A percentile compares a stretch with the other conserved stretches of the same genome.
These are phyloP conservation scores for Drosophila prolongata DNA, from an alignment of 2,888 invertebrate species.

Conservation along the genomic window DNA sequence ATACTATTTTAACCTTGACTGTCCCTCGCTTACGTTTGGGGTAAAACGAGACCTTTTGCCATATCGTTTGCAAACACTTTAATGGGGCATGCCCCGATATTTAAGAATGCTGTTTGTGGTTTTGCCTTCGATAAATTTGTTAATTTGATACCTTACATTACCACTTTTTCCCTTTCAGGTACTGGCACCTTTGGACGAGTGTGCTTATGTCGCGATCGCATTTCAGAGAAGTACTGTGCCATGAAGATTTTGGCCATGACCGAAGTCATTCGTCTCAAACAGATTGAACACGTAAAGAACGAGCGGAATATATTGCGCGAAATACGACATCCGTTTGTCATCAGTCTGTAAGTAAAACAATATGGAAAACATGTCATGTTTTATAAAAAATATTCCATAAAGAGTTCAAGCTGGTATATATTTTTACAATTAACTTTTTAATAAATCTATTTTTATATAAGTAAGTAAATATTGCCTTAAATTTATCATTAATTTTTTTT, in stretches of 20 bases:
- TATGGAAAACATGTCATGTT: neutral
- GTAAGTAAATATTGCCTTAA: too few species aligned
- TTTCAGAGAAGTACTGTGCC: slow-evolving; percentile 92
- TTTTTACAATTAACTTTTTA: too few species aligned
- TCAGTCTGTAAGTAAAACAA: slow-evolving; percentile 91
- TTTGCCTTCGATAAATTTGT: slow-evolving; percentile 20
- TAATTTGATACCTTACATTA: slow-evolving; percentile 27
- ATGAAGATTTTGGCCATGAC: slow-evolving; percentile 97
- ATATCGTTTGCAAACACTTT: slow-evolving; percentile 51
- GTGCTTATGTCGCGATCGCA: slow-evolving; percentile 93
- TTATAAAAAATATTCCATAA: neutral
- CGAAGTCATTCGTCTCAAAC: slow-evolving; percentile 96
- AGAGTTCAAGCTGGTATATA: neutral
- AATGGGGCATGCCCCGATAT: slow-evolving; percentile 49
- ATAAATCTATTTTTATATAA: too few species aligned
- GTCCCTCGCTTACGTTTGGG: slow-evolving; percentile 13
- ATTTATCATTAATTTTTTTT: too few species aligned
- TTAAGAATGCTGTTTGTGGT: slow-evolving; percentile 45
- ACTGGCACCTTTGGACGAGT: slow-evolving; percentile 99
- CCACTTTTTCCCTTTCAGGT: slow-evolving; percentile 86
- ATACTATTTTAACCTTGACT: slow-evolving; percentile 1
- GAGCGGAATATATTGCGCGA: slow-evolving; percentile 96
- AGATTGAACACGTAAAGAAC: slow-evolving; percentile 98
- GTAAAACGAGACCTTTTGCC: slow-evolving; percentile 23
- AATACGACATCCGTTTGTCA: slow-evolving; percentile 97